Base-by-base conservation (phyloP, 2,888 invertebrate species). In the Carcina quercana region DNA sequence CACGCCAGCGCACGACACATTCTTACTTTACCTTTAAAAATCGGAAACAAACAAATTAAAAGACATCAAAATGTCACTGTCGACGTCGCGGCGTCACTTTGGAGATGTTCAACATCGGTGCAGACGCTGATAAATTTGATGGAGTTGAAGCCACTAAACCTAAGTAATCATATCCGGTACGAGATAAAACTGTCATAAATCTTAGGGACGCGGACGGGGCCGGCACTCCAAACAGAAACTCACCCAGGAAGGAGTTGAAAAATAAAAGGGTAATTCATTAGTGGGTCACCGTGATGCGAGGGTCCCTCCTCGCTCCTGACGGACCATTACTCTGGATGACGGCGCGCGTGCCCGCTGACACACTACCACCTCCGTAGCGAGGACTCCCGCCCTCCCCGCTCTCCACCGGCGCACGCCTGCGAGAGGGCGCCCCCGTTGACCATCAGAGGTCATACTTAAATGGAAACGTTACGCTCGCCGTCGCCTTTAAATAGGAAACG, bases 401-500 rank as follows among this genome's bases (percentile, higher is more conserved):
- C 24, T 32, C 36, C 35, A 35, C 40, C 20, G 27, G 31, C 42
- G 15, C 33, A 22, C 40, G 48, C 45, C 46, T 36, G 35, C 37
- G 38, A 37, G 38, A 57, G 59, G 59, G 59, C 42, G 45, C 46
- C 35, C 38, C 44, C 38, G 42, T 38, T 49, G 53, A 52, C 53
- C 55, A 50, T 47, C 47, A 47, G 53, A 54, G 79, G 47, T 76
- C 82, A 61, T 49, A 35, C 45, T 59, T 50, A 54, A 66, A 53
- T 76, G 78, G 82, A 64, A 67, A 64, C 59, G 62, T 63, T 61
- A 67, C 61, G 64, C 64, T 59, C 65, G 75, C 69, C 71, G 78
- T 72, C 78, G 79, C 71, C 75, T 80, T 76, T 83, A 83, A 83
- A 82, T 82, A 83, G 83, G 83, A 83, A 83, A 78, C 79, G 80